Evolutionary conservation across 1,140 invertebrate genomes (phyloP).

Genomic region (Pseudachorutes palmiensis): DNA sequence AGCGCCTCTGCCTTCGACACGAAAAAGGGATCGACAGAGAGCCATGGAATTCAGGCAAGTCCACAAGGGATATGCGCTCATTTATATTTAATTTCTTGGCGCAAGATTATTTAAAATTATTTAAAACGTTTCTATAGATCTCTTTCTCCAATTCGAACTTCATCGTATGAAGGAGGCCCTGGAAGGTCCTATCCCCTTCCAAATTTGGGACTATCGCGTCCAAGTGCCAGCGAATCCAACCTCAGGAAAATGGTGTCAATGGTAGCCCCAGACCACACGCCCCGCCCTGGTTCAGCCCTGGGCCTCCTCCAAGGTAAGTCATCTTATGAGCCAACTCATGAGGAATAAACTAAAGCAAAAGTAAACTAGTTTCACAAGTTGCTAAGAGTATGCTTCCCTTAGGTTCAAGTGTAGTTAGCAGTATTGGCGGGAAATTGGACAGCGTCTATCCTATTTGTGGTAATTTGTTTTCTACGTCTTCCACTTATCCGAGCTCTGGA

Average conservation of each 20-base stretch:
- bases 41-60: constrained; percentile 43
- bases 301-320: constrained; percentile 46
- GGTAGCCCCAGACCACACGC: constrained; percentile 40
- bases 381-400: too few species aligned
- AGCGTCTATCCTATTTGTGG: constrained; percentile 28
- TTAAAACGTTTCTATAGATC: constrained; percentile 36
- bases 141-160: constrained; percentile 43
- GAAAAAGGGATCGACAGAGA: constrained; percentile 41
- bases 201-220: constrained; percentile 42
- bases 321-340: too few species aligned
- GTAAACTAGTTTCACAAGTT: constrained; percentile 34
- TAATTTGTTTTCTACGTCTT: constrained; percentile 34
- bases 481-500: constrained; percentile 32
- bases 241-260: constrained; percentile 44
- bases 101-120: constrained; percentile 14
- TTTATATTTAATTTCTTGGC: background rate
- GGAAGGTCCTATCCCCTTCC: constrained; percentile 36
- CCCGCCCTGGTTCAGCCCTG: constrained; percentile 46
- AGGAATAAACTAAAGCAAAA: too few species aligned
- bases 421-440: constrained; percentile 38
- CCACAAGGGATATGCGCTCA: too few species aligned
- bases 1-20: constrained; percentile 45
- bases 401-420: constrained; percentile 44
- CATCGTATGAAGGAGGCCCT: constrained; percentile 43
- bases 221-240: constrained; percentile 48